Evolutionary conservation across 2,797 vertebrate species (phyloP).

Genomic region (Manis javanica): DNA sequence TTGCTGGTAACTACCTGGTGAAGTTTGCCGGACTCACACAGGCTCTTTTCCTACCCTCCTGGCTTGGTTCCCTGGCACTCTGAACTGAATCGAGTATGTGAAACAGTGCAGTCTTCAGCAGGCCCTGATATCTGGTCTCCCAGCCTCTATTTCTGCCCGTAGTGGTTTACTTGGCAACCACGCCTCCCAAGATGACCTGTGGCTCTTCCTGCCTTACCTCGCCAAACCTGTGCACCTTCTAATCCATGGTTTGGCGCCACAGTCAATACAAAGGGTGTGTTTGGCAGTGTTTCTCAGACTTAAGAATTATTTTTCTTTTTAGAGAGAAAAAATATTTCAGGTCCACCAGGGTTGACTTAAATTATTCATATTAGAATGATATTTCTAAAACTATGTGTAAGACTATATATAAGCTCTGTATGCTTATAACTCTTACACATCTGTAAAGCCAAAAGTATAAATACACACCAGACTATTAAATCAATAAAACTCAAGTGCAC

Average conservation of each 20-base stretch:
- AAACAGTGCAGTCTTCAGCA: not conserved
- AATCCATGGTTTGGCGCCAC: not conserved
- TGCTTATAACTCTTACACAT: not conserved
- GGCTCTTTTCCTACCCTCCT: not conserved
- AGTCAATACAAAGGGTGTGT: not conserved
- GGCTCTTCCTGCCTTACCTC: not conserved
- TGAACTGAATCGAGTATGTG: not conserved
- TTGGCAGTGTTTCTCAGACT: slow-evolving; percentile 40
- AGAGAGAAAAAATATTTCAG: not conserved
- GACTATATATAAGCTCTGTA: not conserved
- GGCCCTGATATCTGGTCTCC: not conserved
- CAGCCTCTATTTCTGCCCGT: not conserved
- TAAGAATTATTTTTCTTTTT: slow-evolving; percentile 33
- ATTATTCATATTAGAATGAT: slow-evolving; percentile 15
- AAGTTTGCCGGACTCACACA: not conserved
- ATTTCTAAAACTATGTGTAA: slow-evolving; percentile 1
- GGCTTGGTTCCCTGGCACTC: not conserved
- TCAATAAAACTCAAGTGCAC: slow-evolving; percentile 49
- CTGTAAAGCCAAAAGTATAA: slow-evolving; percentile 1
- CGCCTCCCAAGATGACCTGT: not conserved
- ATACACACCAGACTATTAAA: not conserved
- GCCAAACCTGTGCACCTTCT: not conserved
- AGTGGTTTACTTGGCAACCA: not conserved
- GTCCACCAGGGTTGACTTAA: not conserved
- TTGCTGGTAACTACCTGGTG: not conserved